Percentiles rank a stretch among this genome's conserved stretches.
phyloP scores from a whole-genome alignment of 2,113 vertebrate genomes.

The Colossoma macropomum region DNA sequence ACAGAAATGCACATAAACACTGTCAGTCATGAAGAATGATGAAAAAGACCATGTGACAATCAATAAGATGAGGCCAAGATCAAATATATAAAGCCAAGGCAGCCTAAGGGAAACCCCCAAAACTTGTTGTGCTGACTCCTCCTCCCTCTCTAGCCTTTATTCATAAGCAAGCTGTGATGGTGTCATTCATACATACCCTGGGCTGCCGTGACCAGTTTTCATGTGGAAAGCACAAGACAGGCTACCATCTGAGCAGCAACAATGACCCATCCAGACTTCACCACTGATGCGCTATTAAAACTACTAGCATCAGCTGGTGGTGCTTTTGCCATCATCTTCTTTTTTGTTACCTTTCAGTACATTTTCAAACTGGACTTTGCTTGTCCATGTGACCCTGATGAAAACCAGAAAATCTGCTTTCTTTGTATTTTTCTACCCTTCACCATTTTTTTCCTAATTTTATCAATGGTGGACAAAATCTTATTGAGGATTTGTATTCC shows the following conservation, averaged over 20 bases:
- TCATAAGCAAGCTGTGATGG: too few species aligned
- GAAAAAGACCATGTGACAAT: too few species aligned
- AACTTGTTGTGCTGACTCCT: too few species aligned
- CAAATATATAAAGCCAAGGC: too few species aligned
- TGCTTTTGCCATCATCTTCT: slow-evolving; percentile 22
- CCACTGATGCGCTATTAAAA: background rate
- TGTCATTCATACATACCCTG: too few species aligned
- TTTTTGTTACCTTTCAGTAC: slow-evolving; percentile 28
- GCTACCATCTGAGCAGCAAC: background rate
- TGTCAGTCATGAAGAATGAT: too few species aligned
- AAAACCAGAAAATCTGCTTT: background rate
- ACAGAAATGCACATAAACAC: too few species aligned
- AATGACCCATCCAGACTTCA: background rate
- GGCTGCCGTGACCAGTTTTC: too few species aligned
- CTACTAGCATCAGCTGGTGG: background rate
- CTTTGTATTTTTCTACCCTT: background rate
- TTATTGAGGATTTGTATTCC: background rate
- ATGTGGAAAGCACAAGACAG: background rate
- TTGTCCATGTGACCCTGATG: slow-evolving; percentile 6
- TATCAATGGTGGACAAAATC: background rate
- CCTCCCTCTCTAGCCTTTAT: too few species aligned
- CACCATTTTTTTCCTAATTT: background rate
- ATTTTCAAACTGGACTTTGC: slow-evolving; percentile 34
- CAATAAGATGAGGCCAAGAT: too few species aligned
- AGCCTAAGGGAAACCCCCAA: too few species aligned